These are phyloP conservation scores for Nowickia ferox DNA, from an alignment of 2,888 invertebrate species.

Conservation along the genomic window DNA sequence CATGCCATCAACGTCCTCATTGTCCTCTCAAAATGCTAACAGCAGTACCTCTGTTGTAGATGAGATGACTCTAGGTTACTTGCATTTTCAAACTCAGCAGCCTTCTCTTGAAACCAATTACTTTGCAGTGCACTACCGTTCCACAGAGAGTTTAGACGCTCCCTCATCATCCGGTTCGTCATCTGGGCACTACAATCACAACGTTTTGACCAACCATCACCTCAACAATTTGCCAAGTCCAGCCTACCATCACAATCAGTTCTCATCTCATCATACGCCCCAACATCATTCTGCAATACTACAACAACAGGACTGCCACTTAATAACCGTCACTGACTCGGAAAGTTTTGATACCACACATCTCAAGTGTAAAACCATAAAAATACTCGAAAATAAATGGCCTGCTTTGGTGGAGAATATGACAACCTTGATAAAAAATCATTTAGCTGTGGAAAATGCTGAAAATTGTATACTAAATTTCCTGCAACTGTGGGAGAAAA, in stretches of 20 bases:
- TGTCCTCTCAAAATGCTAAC: conserved; percentile 38
- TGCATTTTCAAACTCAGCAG: conserved; percentile 79
- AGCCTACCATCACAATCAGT: conserved; percentile 37
- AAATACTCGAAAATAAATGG: conserved; percentile 93
- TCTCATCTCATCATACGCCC: conserved; percentile 15
- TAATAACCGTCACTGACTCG: conserved; percentile 87
- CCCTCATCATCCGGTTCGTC: conserved; percentile 66
- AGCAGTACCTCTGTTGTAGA: conserved; percentile 14
- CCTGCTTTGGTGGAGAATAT: conserved; percentile 90
- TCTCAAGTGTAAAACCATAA: conserved; percentile 93
- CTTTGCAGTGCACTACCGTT: conserved; percentile 81
- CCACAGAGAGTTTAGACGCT: conserved; percentile 49
- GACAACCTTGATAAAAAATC: conserved; percentile 79
- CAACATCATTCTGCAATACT: conserved; percentile 29
- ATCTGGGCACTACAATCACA: conserved; percentile 40
- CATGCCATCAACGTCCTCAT: conserved; percentile 32
- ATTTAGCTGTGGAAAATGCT: conserved; percentile 81
- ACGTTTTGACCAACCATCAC: conserved; percentile 30
- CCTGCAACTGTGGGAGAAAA: conserved; percentile 93
- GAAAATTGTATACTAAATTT: conserved; percentile 91
- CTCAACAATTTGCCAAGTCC: conserved; percentile 40
- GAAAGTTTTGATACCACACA: conserved; percentile 93
- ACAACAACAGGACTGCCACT: conserved; percentile 76
- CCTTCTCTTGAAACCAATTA: conserved; percentile 81
- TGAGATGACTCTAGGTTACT: conserved; percentile 74